A percentile compares a stretch with the other conserved stretches of the same genome.
These are phyloP conservation scores for Drosophila meridionalis DNA, from an alignment of 2,888 invertebrate species.

Conservation along the genomic window DNA sequence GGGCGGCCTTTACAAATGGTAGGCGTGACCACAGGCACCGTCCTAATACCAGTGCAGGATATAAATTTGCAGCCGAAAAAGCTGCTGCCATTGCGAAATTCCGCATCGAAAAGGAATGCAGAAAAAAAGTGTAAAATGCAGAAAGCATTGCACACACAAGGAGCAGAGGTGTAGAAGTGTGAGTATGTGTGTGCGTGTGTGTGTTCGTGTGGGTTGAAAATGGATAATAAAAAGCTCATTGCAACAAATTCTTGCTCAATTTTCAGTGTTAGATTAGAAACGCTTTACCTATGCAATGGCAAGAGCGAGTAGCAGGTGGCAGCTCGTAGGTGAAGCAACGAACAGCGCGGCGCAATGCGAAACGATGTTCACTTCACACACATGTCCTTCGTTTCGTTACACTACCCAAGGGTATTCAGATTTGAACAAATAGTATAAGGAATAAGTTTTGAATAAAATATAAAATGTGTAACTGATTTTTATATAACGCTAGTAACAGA, in stretches of 20 bases:
- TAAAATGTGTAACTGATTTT: neutral
- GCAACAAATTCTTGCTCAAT: constrained; percentile 80
- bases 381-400: constrained; percentile 11
- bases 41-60: constrained; percentile 25
- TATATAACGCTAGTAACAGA: neutral
- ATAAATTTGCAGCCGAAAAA: constrained; percentile 66
- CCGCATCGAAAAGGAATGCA: constrained; percentile 69
- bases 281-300: constrained; percentile 22
- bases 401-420: neutral
- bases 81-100: constrained; percentile 73
- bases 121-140: constrained; percentile 63
- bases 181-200: constrained; percentile 17
- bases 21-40: constrained; percentile 14
- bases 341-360: constrained; percentile 41
- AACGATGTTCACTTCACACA: constrained; percentile 45
- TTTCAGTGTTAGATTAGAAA: constrained; percentile 79
- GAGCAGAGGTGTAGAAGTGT: constrained; percentile 12
- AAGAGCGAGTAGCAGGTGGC: neutral
- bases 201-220: constrained; percentile 56
- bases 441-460: neutral
- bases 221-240: constrained; percentile 81
- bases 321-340: neutral
- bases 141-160: constrained; percentile 57
- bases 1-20: constrained; percentile 23
- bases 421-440: neutral